A percentile compares a stretch with the other conserved stretches of the same genome.
phyloP scores from a whole-genome alignment of 2,113 vertebrate species.

The Peromyscus maniculatus region DNA sequence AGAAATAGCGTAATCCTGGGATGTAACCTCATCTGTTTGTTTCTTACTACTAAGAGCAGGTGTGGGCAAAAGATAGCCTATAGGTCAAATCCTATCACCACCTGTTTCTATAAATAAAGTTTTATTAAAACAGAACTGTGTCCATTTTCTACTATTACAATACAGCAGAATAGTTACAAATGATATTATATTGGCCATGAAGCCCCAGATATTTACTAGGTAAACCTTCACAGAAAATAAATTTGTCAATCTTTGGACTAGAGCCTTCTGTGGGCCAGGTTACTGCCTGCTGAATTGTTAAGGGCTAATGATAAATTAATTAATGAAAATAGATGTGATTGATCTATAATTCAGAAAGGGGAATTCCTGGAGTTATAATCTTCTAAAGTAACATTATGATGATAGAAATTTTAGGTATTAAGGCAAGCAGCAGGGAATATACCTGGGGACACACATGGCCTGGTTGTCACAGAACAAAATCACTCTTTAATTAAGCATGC shows the following conservation, averaged over 20 bases:
- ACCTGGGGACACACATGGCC: neutral
- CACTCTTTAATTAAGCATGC: neutral
- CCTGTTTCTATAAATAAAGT: slow-evolving; percentile 29
- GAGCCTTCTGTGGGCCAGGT: neutral
- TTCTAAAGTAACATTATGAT: neutral
- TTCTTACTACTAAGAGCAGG: neutral
- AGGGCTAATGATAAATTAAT: neutral
- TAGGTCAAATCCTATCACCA: neutral
- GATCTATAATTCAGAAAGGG: neutral
- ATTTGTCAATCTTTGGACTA: neutral
- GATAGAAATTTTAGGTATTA: slow-evolving; percentile 29
- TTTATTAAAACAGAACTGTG: slow-evolving; percentile 8
- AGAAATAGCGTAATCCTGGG: neutral
- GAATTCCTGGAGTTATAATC: neutral
- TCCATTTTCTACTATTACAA: neutral
- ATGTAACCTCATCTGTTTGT: neutral
- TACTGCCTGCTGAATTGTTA: slow-evolving; percentile 16
- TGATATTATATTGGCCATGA: neutral
- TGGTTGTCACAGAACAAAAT: neutral
- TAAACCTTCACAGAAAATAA: neutral
- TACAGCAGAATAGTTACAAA: neutral
- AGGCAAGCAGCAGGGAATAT: neutral
- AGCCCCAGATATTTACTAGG: neutral
- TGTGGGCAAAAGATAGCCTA: neutral
- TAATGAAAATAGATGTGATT: neutral